phyloP scores from a whole-genome alignment of 2,888 invertebrate species.

The Ditylenchus weischeri region DNA sequence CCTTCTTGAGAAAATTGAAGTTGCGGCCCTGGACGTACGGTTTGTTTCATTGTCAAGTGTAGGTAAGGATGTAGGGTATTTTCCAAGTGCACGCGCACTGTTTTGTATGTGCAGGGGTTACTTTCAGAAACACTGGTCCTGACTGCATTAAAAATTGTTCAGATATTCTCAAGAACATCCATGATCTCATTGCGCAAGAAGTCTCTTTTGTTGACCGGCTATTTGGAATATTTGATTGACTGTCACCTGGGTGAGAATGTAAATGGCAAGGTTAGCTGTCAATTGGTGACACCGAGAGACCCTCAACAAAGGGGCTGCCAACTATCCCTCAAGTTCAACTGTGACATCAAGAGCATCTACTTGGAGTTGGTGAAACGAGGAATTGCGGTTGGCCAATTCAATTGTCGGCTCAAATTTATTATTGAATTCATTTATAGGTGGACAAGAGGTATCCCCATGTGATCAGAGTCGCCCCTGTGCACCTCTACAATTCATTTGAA shows the following conservation, averaged over 20 bases:
- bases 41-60: too few relatives aligned
- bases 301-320: slow-evolving; percentile 64
- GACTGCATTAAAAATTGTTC: slow-evolving; percentile 14
- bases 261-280: slow-evolving; percentile 44
- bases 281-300: slow-evolving; percentile 64
- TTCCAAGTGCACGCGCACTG: too few relatives aligned
- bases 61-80: too few relatives aligned
- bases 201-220: slow-evolving; percentile 64
- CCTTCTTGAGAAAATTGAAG: too few relatives aligned
- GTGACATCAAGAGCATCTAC: slow-evolving; percentile 60
- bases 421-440: too few relatives aligned
- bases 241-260: slow-evolving; percentile 35
- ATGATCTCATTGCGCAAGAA: slow-evolving; percentile 61
- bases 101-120: too few relatives aligned
- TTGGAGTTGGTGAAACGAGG: slow-evolving; percentile 62
- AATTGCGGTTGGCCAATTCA: slow-evolving; percentile 60
- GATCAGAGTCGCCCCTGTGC: slow-evolving; percentile 63
- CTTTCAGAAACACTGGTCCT: too few relatives aligned
- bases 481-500: slow-evolving; percentile 64
- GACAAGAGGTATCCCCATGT: slow-evolving; percentile 64
- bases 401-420: neutral
- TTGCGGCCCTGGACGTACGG: too few relatives aligned
- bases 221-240: slow-evolving; percentile 61
- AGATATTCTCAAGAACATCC: slow-evolving; percentile 63
- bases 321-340: slow-evolving; percentile 63